A percentile compares a stretch with the other conserved stretches of the same genome.
These are phyloP conservation scores for Drosophila busckii DNA, from an alignment of 1,140 invertebrate genomes.

Conservation along the genomic window DNA sequence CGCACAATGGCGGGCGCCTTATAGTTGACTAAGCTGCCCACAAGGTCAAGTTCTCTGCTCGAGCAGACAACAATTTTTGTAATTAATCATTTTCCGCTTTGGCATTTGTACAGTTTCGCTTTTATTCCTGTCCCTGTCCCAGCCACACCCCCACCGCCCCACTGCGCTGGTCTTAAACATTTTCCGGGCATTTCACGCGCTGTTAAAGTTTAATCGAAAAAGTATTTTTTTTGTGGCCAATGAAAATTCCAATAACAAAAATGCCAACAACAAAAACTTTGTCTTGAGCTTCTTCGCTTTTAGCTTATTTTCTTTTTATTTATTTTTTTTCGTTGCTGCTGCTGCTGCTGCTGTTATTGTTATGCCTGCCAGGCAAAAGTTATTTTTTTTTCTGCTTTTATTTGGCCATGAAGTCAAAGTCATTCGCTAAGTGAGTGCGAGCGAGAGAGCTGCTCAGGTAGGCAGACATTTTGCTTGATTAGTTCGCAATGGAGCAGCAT, in stretches of 20 bases:
- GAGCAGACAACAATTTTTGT: constrained; percentile 31
- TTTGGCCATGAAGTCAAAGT: no score
- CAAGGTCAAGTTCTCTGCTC: constrained; percentile 3
- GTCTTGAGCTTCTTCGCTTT: constrained; percentile 42
- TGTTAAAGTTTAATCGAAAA: constrained; percentile 76
- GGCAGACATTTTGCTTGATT: no score
- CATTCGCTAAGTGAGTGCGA: no score
- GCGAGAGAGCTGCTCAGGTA: no score
- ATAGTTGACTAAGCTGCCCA: no score
- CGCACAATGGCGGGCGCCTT: no score
- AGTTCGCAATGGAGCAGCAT: no score
- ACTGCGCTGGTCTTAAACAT: constrained; percentile 33
- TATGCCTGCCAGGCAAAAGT: constrained; percentile 29
- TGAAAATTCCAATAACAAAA: constrained; percentile 72
- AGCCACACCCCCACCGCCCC: no score
- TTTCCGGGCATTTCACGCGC: constrained; percentile 58
- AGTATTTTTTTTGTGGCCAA: constrained; percentile 73
- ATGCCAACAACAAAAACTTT: constrained; percentile 56
- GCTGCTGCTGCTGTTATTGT: not conserved
- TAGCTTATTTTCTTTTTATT: not conserved
- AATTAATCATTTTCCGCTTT: constrained; percentile 74
- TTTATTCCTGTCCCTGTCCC: constrained; percentile 30
- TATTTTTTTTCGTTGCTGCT: not conserved
- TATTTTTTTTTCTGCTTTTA: no score
- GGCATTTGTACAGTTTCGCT: constrained; percentile 17